Evolutionary conservation across 92 coral and sea anemone genomes (phyloP).

Genomic region (Siderastrea siderea): DNA sequence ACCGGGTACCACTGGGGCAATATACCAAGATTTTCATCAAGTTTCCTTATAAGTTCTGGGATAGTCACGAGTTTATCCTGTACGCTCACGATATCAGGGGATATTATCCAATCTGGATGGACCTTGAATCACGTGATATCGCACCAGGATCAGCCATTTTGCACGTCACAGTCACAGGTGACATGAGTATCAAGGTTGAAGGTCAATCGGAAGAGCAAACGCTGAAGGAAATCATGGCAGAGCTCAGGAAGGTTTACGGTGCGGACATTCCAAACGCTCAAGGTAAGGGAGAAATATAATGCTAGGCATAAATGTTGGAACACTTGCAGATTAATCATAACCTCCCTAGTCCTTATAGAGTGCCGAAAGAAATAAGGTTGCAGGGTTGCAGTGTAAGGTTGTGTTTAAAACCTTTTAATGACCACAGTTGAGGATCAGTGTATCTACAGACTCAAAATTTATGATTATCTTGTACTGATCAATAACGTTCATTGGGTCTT

Average conservation of each 20-base stretch:
- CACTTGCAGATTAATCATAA: no score
- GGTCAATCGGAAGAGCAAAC: slow-evolving; percentile 53
- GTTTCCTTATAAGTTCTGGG: slow-evolving; percentile 85
- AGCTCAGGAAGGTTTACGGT: slow-evolving; percentile 67
- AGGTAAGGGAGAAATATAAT: slow-evolving; percentile 17
- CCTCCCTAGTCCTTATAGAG: no score
- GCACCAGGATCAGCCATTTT: slow-evolving; percentile 56
- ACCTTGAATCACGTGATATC: slow-evolving; percentile 67
- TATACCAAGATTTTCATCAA: slow-evolving; percentile 78
- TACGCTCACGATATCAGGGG: slow-evolving; percentile 65
- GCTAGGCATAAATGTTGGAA: no score
- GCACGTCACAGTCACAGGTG: slow-evolving; percentile 70
- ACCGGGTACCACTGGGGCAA: slow-evolving; percentile 51
- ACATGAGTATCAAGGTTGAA: slow-evolving; percentile 55
- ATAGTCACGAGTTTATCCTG: slow-evolving; percentile 58
- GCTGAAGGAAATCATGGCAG: slow-evolving; percentile 55
- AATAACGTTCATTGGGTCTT: no score
- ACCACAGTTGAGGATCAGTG: no score
- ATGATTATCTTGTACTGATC: no score
- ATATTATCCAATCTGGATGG: slow-evolving; percentile 67
- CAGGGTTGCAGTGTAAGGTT: no score
- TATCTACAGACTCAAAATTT: no score
- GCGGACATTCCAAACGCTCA: slow-evolving; percentile 48
- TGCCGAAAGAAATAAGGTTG: no score
- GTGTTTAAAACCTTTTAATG: no score